Conservation (phyloP, 2,888 invertebrate genomes). For the Lymantria monacha region DNA sequence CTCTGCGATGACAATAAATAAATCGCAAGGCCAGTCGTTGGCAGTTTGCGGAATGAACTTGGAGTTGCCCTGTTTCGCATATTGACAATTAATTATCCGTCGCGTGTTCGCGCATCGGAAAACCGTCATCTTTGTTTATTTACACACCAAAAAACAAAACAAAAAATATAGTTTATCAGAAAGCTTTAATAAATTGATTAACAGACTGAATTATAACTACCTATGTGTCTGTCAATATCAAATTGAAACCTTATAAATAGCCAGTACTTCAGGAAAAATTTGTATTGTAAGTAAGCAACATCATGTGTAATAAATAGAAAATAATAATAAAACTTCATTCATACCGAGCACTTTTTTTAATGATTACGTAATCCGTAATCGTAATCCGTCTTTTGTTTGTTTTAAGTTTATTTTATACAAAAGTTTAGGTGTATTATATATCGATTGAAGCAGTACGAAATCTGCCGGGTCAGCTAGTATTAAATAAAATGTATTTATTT, state of each 20-base stretch:
- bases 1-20: conserved; percentile 10
- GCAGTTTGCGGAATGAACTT: background rate
- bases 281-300: conserved; percentile 16
- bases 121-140: conserved; percentile 1
- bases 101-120: conserved; percentile 1
- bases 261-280: conserved; percentile 13
- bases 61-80: background rate
- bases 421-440: no score
- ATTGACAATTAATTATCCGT: background rate
- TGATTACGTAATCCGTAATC: no score
- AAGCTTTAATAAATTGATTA: conserved; percentile 3
- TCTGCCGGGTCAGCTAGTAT: no score
- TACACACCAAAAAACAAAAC: background rate
- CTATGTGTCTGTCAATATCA: conserved; percentile 6
- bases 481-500: no score
- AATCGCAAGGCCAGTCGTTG: conserved; percentile 7
- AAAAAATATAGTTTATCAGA: background rate
- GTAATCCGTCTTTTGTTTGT: no score
- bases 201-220: background rate
- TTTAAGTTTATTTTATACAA: no score
- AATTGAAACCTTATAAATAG: conserved; percentile 10
- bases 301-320: conserved; percentile 15
- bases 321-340: no score
- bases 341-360: no score
- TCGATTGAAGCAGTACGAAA: no score